A percentile compares a stretch with the other conserved stretches of the same genome.
Evolutionary conservation across 2,797 vertebrate species (phyloP).

Genomic region (Syngnathus rostellatus): DNA sequence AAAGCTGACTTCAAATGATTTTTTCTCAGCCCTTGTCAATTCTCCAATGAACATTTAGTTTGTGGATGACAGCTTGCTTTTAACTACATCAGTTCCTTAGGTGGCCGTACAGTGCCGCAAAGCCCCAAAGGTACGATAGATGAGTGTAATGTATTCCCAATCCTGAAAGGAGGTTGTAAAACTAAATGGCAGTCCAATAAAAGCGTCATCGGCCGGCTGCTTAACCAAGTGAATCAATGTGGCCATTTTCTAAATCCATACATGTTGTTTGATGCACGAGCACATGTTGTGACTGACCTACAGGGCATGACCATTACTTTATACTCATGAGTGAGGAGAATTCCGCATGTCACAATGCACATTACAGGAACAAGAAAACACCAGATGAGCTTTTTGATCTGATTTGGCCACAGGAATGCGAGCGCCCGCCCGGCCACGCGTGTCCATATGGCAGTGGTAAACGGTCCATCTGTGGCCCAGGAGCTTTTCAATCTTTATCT

Average conservation of each 20-base stretch:
- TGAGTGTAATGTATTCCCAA: constrained; percentile 29
- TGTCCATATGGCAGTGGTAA: constrained; percentile 64
- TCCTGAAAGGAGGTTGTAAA: constrained; percentile 31
- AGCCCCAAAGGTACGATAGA: constrained; percentile 20
- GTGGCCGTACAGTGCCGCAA: constrained; percentile 12
- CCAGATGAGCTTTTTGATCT: constrained; percentile 17
- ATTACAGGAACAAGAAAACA: not conserved
- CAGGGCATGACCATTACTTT: not conserved
- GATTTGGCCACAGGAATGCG: constrained; percentile 44
- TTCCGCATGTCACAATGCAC: not conserved
- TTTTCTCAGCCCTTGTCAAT: not conserved
- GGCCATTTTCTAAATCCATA: not conserved
- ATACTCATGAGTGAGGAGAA: not conserved
- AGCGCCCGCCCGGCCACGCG: constrained; percentile 68
- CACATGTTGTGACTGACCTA: constrained; percentile 9
- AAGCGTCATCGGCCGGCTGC: constrained; percentile 30
- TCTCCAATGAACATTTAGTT: not conserved
- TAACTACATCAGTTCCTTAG: constrained; percentile 22
- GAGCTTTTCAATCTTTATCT: constrained; percentile 75
- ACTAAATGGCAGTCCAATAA: constrained; percentile 41
- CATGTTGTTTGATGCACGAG: not conserved
- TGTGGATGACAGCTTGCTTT: constrained; percentile 20
- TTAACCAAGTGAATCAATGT: constrained; percentile 29
- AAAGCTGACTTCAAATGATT: not conserved
- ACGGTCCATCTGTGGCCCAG: constrained; percentile 69